Conservation (phyloP, 2,888 invertebrate species). For the Nomada ferruginata region DNA sequence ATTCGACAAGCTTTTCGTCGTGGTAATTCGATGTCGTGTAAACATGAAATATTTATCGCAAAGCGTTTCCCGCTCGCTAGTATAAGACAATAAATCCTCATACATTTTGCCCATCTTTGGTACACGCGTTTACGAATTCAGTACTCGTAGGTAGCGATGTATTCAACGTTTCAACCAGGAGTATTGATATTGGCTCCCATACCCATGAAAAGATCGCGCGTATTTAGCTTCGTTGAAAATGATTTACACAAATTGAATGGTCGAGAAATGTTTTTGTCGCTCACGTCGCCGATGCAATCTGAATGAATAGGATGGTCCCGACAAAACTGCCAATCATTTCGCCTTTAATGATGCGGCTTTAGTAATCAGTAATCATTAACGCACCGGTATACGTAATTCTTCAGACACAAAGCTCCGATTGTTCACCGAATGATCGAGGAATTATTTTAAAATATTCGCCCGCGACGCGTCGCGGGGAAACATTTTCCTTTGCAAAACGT, state of each 20-base stretch:
- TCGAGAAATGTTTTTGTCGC: conserved; percentile 16
- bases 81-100: neutral
- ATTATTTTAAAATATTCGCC: conserved; percentile 24
- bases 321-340: conserved; percentile 34
- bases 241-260: conserved; percentile 14
- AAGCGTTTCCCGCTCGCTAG: neutral
- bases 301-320: conserved; percentile 17
- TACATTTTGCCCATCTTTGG: conserved; percentile 2
- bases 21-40: conserved; percentile 4
- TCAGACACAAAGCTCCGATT: conserved; percentile 1
- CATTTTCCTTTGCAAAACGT: neutral
- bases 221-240: conserved; percentile 24
- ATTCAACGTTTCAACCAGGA: conserved; percentile 8
- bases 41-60: neutral
- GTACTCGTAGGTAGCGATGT: neutral
- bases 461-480: neutral
- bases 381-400: conserved; percentile 11
- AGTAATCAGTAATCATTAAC: conserved; percentile 35
- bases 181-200: conserved; percentile 23
- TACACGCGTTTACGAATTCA: conserved; percentile 18
- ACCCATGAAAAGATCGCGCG: conserved; percentile 7
- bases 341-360: conserved; percentile 39
- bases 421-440: neutral
- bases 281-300: conserved; percentile 9
- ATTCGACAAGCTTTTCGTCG: neutral